These are phyloP conservation scores for Pelochelys cantorii DNA, from an alignment of 2,797 vertebrate species.

Conservation along the genomic window DNA sequence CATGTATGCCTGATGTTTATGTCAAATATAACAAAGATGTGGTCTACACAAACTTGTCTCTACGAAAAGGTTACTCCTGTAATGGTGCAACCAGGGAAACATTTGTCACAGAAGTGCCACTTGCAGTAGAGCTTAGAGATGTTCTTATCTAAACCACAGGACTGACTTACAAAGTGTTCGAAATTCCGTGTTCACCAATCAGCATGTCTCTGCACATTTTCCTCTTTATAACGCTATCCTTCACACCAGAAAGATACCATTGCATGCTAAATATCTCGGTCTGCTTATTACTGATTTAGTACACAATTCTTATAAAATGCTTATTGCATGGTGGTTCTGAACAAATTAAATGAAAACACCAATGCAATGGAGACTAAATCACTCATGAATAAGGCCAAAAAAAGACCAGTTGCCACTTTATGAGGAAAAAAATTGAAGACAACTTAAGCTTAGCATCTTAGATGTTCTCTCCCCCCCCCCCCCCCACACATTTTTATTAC, in stretches of 20 bases:
- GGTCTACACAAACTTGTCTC: background rate
- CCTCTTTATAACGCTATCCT: slow-evolving; percentile 6
- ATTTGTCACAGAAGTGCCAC: background rate
- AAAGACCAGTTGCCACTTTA: slow-evolving; percentile 48
- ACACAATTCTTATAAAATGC: slow-evolving; percentile 75
- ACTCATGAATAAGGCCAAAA: slow-evolving; percentile 55
- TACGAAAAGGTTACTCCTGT: background rate
- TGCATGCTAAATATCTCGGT: slow-evolving; percentile 28
- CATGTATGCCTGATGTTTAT: background rate
- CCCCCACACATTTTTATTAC: background rate
- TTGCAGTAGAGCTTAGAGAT: background rate
- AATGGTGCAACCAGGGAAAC: background rate
- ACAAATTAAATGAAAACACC: slow-evolving; percentile 65
- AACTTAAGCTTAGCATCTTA: slow-evolving; percentile 14
- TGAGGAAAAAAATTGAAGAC: slow-evolving; percentile 31
- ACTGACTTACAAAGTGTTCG: background rate
- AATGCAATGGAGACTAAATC: slow-evolving; percentile 55
- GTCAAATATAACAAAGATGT: background rate
- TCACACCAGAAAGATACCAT: background rate
- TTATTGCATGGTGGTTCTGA: slow-evolving; percentile 46
- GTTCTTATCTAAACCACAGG: background rate
- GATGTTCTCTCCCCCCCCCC: background rate
- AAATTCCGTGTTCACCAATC: background rate
- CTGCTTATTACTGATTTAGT: slow-evolving; percentile 59
- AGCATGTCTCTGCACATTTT: slow-evolving; percentile 9